Conservation (phyloP, 1,140 invertebrate species). For the Medauroidea extradentata region DNA sequence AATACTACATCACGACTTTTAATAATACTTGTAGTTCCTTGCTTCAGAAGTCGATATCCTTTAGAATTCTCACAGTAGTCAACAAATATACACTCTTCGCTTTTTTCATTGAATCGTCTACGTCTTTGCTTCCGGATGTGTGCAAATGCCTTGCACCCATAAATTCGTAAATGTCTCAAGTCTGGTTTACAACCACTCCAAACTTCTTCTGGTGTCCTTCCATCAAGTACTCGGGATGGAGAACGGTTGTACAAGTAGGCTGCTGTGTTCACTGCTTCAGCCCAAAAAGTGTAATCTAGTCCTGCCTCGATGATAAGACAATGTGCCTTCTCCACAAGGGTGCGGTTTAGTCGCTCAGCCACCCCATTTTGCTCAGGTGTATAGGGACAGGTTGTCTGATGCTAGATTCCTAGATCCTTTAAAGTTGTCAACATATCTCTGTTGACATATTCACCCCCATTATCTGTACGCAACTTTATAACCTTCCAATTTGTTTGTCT, state of each 20-base stretch:
- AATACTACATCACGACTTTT: no score
- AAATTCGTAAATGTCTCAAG: slow-evolving; percentile 25
- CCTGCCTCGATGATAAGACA: slow-evolving; percentile 29
- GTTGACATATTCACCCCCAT: no score
- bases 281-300: slow-evolving; percentile 34
- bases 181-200: slow-evolving; percentile 26
- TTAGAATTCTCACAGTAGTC: no score
- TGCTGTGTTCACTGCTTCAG: slow-evolving; percentile 29
- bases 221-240: slow-evolving; percentile 21
- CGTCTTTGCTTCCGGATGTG: no score
- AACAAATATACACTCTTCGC: no score
- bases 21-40: no score
- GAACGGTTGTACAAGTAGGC: slow-evolving; percentile 31
- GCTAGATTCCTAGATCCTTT: background rate
- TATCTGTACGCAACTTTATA: no score
- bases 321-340: slow-evolving; percentile 28
- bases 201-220: slow-evolving; percentile 25
- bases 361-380: slow-evolving; percentile 38
- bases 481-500: no score
- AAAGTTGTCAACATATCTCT: no score
- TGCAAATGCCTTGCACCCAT: slow-evolving; percentile 23
- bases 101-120: no score
- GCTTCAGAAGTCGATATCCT: no score
- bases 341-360: slow-evolving; percentile 37
- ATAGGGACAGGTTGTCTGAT: slow-evolving; percentile 18